Evolutionary conservation across 2,113 vertebrate genomes (phyloP), one percentile per base, ranked within the genome.

Genomic region (Pagrus major): DNA sequence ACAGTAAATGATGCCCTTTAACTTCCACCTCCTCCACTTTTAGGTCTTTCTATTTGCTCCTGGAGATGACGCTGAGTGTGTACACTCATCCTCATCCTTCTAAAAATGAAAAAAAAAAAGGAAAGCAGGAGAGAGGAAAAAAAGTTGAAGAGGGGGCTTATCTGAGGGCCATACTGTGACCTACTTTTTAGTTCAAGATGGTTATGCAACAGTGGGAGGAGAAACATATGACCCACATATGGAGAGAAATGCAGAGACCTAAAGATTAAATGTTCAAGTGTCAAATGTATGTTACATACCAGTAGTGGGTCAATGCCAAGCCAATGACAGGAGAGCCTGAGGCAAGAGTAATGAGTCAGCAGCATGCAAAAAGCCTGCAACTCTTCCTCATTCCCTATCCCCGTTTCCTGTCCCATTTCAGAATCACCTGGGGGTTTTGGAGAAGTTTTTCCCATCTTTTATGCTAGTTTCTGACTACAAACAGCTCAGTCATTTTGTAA

Each of bases 301-400:
- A 75, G 60, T 29, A 71, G 42, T 65, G 52, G 51, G 56, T 61
- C 49, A 77, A 21, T 15, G 33, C 21, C 20, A 33, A 68, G 16
- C 29, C 75, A 69, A 64, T 21, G 60, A 21, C 72, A 27, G 58
- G 78, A 58, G 49, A 66, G 77, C 75, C 55, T 42, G 39, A 46
- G 41, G 79, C 47, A n/a, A 76, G n/a, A 75, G 8, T 44, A 52
- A 86, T 85, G 81, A 89, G 64, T 89, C 82, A 80, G 84, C 83
- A 88, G 37, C 31, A 16, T 33, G 51, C 21, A 64, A 60, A 77
- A 41, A 74, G 15, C 12, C 39, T 72, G n/a, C n/a, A n/a, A n/a
- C 49, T 72, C 55, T 37, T 71, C 70, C 55, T 73, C 64, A 55
- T 70, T 81, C 56, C 54, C 71, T 21, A 31, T 35, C 52, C 14